A percentile compares a stretch with the other conserved stretches of the same genome.
Evolutionary conservation across 2,797 vertebrate genomes (phyloP).

Genomic region (Betta splendens): DNA sequence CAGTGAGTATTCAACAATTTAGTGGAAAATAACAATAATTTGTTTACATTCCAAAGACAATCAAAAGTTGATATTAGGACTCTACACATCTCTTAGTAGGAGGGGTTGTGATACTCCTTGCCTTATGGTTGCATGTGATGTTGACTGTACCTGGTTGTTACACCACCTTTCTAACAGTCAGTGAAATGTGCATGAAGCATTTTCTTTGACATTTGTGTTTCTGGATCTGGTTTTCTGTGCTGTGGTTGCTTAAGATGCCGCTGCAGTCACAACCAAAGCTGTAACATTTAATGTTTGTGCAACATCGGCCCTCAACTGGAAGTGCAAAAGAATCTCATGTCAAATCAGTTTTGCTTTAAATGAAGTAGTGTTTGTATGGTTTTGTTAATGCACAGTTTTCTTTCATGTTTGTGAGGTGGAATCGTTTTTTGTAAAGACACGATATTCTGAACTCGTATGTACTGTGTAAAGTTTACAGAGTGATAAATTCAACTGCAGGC

Average conservation of each 20-base stretch:
- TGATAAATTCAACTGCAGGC: slow-evolving; percentile 68
- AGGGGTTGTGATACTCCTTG: background rate
- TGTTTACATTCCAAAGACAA: slow-evolving; percentile 62
- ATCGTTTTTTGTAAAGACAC: slow-evolving; percentile 59
- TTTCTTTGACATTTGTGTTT: slow-evolving; percentile 32
- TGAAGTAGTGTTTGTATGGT: slow-evolving; percentile 22
- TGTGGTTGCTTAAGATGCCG: slow-evolving; percentile 55
- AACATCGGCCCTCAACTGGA: slow-evolving; percentile 75
- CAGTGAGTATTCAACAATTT: background rate
- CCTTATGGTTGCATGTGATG: slow-evolving; percentile 26
- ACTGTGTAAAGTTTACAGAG: slow-evolving; percentile 55
- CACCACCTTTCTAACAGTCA: slow-evolving; percentile 33
- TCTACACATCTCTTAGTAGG: background rate
- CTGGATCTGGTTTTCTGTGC: slow-evolving; percentile 56
- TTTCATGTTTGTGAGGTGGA: slow-evolving; percentile 55
- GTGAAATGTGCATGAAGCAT: slow-evolving; percentile 66
- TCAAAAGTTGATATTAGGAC: slow-evolving; percentile 13
- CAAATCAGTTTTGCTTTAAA: slow-evolving; percentile 28
- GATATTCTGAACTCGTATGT: slow-evolving; percentile 35
- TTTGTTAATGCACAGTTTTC: slow-evolving; percentile 49
- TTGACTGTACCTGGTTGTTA: background rate
- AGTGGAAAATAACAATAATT: slow-evolving; percentile 19
- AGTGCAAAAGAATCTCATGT: slow-evolving; percentile 63
- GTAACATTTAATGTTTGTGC: slow-evolving; percentile 14
- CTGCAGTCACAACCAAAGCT: slow-evolving; percentile 24